Conservation (phyloP, 2,797 vertebrate species). For the Hippocampus kuda region DNA sequence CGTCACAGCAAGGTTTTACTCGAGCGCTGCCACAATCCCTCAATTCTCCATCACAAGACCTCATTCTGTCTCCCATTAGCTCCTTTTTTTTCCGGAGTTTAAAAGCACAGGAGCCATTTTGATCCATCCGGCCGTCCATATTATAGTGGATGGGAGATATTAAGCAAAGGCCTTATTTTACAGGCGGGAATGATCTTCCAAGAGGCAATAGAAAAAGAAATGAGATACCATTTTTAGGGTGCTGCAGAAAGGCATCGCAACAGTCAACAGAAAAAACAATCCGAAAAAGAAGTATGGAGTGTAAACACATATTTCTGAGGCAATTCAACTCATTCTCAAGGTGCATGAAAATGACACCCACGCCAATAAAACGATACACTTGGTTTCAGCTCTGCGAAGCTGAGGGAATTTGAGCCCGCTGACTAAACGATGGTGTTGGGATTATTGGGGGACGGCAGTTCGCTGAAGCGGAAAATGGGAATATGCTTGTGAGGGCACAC, state of each 20-base stretch:
- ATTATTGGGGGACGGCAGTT: constrained; percentile 70
- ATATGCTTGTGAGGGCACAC: constrained; percentile 59
- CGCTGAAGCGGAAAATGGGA: constrained; percentile 75
- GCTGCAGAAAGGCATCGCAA: background rate
- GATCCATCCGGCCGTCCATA: constrained; percentile 39
- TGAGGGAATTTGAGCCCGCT: constrained; percentile 49
- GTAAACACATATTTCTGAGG: constrained; percentile 39
- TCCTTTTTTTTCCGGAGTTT: no score
- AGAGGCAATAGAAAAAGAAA: background rate
- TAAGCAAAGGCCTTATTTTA: constrained; percentile 46
- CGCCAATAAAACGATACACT: constrained; percentile 26
- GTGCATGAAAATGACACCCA: constrained; percentile 30
- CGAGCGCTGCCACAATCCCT: background rate
- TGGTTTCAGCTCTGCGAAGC: constrained; percentile 56
- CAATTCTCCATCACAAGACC: constrained; percentile 18
- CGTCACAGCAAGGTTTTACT: constrained; percentile 32
- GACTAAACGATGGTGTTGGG: constrained; percentile 72
- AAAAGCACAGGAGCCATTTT: constrained; percentile 20
- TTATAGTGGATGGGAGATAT: constrained; percentile 45
- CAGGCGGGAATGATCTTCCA: constrained; percentile 1
- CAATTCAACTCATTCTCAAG: constrained; percentile 34
- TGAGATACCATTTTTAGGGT: background rate
- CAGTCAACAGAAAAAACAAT: background rate
- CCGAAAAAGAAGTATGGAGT: constrained; percentile 6
- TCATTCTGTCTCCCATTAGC: constrained; percentile 12